Base-by-base conservation (phyloP, 2,797 vertebrate species). In the Bucorvus abyssinicus region DNA sequence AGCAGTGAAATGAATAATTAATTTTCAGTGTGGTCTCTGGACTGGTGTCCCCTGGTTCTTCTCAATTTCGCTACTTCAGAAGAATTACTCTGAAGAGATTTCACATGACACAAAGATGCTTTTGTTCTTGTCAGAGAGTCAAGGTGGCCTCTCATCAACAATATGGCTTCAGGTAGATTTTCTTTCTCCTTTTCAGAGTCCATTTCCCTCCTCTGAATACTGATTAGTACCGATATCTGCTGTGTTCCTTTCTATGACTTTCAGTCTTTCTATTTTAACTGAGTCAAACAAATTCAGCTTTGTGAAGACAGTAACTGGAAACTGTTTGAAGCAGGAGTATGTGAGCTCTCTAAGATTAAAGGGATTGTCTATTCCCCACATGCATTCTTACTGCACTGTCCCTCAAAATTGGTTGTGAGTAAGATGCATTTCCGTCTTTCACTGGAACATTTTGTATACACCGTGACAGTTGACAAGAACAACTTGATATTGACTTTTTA, bases 121-220 rank as follows among this genome's bases (percentile, higher is more conserved):
- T 96, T 91, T 94, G 84, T 91, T 87, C 92, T 96, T 96, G 89
- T 94, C 95, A 94, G 84, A 82, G 47, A 94, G 75, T 60, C 91
- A 95, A 93, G 86, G 95, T 89, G 83, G 96, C 65, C 86, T 94
- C 88, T 90, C 87, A 93, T 95, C 91, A 95, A 67, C 79, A 91
- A 64, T 61, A 90, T 75, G 87, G 85, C 75, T 95, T 86, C 75
- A 78, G 81, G 92, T 73, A 83, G 87, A 83, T 94, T 90, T 95
- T 91, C 53, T 59, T 71, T 76, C 68, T 83, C 56, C 53, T 86
- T 91, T 91, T 93, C 77, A 69, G 45, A 90, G 44, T 36, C 73
- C 57, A 61, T 86, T 83, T 91, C 23, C 34, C 49, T 92, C 34
- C 55, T 53, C 64, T 73, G 94, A 94, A 96, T 96, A 86, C 93